A percentile compares a stretch with the other conserved stretches of the same genome.
Conservation (phyloP, 2,797 vertebrate species). For the Chaetophractus vellerosus region DNA sequence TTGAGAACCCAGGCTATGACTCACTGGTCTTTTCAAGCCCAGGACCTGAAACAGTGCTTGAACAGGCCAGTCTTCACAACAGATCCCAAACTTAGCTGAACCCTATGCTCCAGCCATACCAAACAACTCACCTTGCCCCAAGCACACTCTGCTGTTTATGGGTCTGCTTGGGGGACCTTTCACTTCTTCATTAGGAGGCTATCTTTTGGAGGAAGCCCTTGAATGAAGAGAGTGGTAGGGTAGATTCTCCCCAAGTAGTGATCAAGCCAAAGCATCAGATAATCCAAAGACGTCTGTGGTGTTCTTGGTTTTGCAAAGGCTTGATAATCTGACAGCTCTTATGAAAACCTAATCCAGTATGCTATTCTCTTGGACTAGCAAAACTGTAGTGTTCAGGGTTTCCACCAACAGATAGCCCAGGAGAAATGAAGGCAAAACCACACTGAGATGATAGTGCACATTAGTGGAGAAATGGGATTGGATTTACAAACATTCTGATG, state of each 20-base stretch:
- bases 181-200: neutral
- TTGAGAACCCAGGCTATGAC: neutral
- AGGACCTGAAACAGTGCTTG: neutral
- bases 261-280: neutral
- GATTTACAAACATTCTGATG: neutral
- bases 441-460: neutral
- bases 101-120: neutral
- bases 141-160: neutral
- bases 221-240: neutral
- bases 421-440: neutral
- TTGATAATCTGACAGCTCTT: conserved; percentile 50
- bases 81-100: neutral
- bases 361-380: neutral
- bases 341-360: conserved; percentile 10
- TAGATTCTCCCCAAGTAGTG: conserved; percentile 40
- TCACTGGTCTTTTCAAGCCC: neutral
- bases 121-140: neutral
- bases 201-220: neutral
- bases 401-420: neutral
- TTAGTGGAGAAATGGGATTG: neutral
- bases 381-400: neutral
- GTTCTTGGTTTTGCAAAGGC: conserved; percentile 25
- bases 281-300: neutral
- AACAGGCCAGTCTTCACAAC: neutral
- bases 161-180: neutral